Base-by-base conservation (phyloP, 2,113 vertebrate genomes). In the Pachycephala philippinensis region DNA sequence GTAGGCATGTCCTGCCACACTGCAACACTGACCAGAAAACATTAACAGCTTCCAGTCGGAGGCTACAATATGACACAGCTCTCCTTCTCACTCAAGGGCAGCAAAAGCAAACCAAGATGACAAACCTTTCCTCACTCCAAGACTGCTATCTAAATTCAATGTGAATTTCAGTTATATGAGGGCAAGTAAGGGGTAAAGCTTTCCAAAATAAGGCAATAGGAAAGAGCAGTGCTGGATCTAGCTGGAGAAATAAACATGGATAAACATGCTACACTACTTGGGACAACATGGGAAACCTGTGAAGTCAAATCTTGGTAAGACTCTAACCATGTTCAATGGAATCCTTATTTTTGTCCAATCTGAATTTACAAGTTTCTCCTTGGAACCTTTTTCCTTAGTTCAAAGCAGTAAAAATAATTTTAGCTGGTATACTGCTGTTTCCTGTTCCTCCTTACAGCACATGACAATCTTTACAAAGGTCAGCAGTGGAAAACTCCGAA, bases 11-110 rank as follows among this genome's bases (percentile, higher is more conserved):
- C n/a, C n/a, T n/a, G n/a, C n/a, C n/a, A n/a, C n/a, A n/a, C n/a
- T n/a, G n/a, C n/a, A n/a, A 40, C 30, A 14, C 42, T 23, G 74
- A 66, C 31, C 42, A 78, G 54, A 42, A 69, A 56, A 72, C 37
- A 59, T 6, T 0, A 69, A 37, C 70, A 92, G 59, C 35, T 80
- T 76, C 49, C 53, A 52, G 54, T 14, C 0, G 0, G 27, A 83
- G 61, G 45, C 57, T 53, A 22, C 13, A 30, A 27, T 1, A 8
- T 13, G 45, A 81, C 76, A 71, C 28, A 33, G 54, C 23, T 37
- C 27, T 22, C 26, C 35, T 12, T 53, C 52, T 78, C 59, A 28
- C 27, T n/a, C 60, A 47, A 26, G 13, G 37, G n/a, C 39, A 86
- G 35, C 30, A 56, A 66, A 59, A 72, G 74, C 42, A 77, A 69